phyloP scores from a whole-genome alignment of 64 coral and sea anemone species.

The Dendrophyllia cribrosa region DNA sequence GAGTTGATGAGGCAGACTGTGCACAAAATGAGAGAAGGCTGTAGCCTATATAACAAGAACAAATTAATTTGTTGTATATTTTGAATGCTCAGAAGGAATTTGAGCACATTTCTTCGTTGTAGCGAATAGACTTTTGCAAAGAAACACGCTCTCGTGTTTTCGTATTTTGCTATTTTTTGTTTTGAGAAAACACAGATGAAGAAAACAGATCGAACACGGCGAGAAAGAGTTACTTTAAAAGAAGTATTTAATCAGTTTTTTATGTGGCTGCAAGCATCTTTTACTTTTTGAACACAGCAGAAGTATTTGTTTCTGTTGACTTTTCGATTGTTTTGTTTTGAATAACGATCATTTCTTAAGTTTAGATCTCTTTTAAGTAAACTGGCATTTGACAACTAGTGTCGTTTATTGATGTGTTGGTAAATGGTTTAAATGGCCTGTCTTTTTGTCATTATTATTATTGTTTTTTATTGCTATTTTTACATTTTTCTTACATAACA shows the following conservation, averaged over 20 bases:
- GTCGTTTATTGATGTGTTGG: no score
- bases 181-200: no score
- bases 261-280: slow-evolving; percentile 5
- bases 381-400: no score
- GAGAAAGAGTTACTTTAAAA: background rate
- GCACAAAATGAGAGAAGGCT: background rate
- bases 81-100: background rate
- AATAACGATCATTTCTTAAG: background rate
- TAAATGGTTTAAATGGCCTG: no score
- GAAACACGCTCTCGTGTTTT: background rate
- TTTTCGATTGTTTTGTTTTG: background rate
- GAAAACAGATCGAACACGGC: background rate
- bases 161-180: no score
- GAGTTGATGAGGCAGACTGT: background rate
- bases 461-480: no score
- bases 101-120: background rate
- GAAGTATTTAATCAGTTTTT: background rate
- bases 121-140: background rate
- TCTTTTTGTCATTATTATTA: no score
- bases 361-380: no score
- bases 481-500: no score
- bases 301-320: background rate
- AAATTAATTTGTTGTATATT: background rate
- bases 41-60: background rate
- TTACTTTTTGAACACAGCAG: background rate